Conservation (phyloP, 2,888 invertebrate genomes). For the Agrochola circellaris region DNA sequence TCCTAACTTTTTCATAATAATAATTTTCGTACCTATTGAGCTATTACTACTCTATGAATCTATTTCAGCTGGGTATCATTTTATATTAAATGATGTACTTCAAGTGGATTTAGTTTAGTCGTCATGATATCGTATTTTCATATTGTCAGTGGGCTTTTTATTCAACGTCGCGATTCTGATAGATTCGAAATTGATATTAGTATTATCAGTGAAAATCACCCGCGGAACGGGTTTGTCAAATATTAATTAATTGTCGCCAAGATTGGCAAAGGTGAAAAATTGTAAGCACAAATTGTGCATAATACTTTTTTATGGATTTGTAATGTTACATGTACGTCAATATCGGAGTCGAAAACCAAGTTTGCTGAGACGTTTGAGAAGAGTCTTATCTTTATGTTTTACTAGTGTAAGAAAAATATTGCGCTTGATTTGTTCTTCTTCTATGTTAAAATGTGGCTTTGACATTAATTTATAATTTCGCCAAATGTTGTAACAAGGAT, state of each 20-base stretch:
- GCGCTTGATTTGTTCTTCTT: constrained; percentile 29
- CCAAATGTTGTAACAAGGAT: constrained; percentile 37
- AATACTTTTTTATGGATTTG: constrained; percentile 77
- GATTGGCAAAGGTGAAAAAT: constrained; percentile 75
- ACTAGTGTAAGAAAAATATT: constrained; percentile 7
- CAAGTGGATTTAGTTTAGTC: constrained; percentile 63
- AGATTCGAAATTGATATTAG: constrained; percentile 89
- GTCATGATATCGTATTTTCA: constrained; percentile 51
- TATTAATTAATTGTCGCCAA: constrained; percentile 75
- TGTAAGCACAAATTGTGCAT: constrained; percentile 86
- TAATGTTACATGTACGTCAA: constrained; percentile 81
- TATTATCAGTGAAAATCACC: constrained; percentile 80
- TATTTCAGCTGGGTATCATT: constrained; percentile 64
- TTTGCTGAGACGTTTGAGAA: constrained; percentile 26
- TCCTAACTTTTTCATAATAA: constrained; percentile 47
- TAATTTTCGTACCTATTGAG: constrained; percentile 41
- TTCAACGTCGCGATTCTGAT: constrained; percentile 81
- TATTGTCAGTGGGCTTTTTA: constrained; percentile 47
- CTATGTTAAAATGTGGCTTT: constrained; percentile 38
- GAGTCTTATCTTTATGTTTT: constrained; percentile 9
- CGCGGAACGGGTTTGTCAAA: constrained; percentile 76
- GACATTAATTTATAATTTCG: constrained; percentile 42
- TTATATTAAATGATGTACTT: constrained; percentile 60
- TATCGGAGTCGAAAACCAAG: constrained; percentile 18
- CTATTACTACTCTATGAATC: constrained; percentile 50